Evolutionary conservation across 2,888 invertebrate genomes (phyloP).

Genomic region (Mythimna lalbum): DNA sequence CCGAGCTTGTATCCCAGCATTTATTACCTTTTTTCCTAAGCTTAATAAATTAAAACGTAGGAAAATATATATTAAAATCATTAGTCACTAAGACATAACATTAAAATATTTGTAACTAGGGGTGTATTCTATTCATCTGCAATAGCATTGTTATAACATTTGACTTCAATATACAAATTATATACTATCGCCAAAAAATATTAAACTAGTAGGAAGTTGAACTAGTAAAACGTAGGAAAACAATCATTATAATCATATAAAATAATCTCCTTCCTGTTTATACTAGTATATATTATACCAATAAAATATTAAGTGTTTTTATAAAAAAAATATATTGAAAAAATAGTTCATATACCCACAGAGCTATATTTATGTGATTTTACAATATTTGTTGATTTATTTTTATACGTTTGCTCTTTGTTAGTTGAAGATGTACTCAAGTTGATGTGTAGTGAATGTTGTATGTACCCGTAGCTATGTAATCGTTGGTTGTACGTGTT

Average conservation of each 20-base stretch:
- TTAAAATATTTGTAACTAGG: neutral
- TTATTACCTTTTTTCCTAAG: conserved; percentile 15
- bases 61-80: conserved; percentile 6
- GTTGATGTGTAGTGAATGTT: conserved; percentile 61
- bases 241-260: conserved; percentile 15
- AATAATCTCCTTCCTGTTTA: conserved; percentile 33
- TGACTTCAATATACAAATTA: conserved; percentile 2
- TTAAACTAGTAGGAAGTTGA: conserved; percentile 25
- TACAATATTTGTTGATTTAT: conserved; percentile 58
- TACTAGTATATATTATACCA: conserved; percentile 18
- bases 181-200: neutral
- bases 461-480: conserved; percentile 57
- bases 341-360: conserved; percentile 87
- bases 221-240: conserved; percentile 18
- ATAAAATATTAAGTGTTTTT: conserved; percentile 84
- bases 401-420: conserved; percentile 57
- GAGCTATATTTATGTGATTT: conserved; percentile 58
- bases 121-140: conserved; percentile 10
- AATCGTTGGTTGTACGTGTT: conserved; percentile 64
- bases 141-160: conserved; percentile 13
- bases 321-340: conserved; percentile 80
- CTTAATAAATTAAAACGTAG: conserved; percentile 3
- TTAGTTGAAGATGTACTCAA: conserved; percentile 54
- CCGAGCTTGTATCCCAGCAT: conserved; percentile 2
- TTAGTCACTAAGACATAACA: conserved; percentile 9